These are phyloP conservation scores for fruit fly (Drosophila melanogaster) DNA, from an alignment of 1,140 invertebrate species.

Conservation along the genomic window DNA sequence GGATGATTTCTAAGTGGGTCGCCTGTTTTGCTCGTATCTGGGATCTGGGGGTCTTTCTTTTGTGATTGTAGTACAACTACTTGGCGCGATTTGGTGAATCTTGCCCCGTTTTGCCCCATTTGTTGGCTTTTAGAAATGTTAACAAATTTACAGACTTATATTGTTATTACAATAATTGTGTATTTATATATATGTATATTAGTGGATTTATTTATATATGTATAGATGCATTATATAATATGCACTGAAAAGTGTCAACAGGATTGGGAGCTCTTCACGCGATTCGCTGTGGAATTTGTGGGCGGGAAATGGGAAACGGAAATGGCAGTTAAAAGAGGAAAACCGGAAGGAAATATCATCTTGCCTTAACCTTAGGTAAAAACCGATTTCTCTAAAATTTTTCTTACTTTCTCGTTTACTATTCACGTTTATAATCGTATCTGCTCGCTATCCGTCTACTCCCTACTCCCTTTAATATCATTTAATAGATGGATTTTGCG, in stretches of 20 bases:
- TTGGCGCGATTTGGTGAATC: constrained; percentile 34
- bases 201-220: constrained; percentile 28
- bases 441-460: background rate
- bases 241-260: constrained; percentile 54
- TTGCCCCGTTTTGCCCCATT: constrained; percentile 14
- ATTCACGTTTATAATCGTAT: constrained; percentile 27
- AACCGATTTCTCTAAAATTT: constrained; percentile 66
- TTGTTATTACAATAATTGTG: constrained; percentile 59
- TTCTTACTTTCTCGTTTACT: constrained; percentile 62
- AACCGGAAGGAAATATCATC: constrained; percentile 32
- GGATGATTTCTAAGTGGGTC: constrained; percentile 2
- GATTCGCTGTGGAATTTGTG: background rate
- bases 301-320: background rate
- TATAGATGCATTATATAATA: constrained; percentile 41
- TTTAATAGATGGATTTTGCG: constrained; percentile 9
- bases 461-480: constrained; percentile 9
- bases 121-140: constrained; percentile 57
- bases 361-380: constrained; percentile 57
- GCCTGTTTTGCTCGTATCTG: constrained; percentile 9
- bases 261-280: constrained; percentile 18
- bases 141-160: constrained; percentile 78
- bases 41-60: background rate
- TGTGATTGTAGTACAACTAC: constrained; percentile 48
- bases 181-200: constrained; percentile 43
- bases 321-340: constrained; percentile 23